Conservation (phyloP, 2,888 invertebrate genomes). For the Bellardia bayeri region DNA sequence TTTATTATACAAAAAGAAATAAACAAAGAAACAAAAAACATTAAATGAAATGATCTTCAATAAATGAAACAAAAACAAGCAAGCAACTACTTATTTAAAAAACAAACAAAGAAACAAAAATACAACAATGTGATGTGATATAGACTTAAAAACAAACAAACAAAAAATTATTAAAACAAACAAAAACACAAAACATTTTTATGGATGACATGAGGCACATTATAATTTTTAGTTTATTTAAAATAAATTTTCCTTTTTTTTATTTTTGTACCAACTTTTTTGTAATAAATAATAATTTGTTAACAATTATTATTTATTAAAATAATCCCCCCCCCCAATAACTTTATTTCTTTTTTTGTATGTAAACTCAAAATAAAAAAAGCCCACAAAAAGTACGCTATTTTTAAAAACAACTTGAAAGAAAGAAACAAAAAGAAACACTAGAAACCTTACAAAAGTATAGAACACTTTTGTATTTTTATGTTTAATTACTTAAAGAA, state of each 20-base stretch:
- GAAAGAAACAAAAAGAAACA: conserved; percentile 18
- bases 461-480: conserved; percentile 42
- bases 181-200: conserved; percentile 74
- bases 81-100: conserved; percentile 62
- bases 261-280: conserved; percentile 41
- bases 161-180: conserved; percentile 55
- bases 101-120: conserved; percentile 76
- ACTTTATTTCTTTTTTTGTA: neutral
- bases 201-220: conserved; percentile 83
- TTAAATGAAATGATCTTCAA: conserved; percentile 44
- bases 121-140: conserved; percentile 82
- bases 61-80: conserved; percentile 62
- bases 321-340: neutral
- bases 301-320: conserved; percentile 33
- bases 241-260: conserved; percentile 27
- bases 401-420: conserved; percentile 44
- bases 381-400: conserved; percentile 29
- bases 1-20: conserved; percentile 68
- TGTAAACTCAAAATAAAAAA: conserved; percentile 3
- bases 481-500: conserved; percentile 7
- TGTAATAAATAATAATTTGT: conserved; percentile 57
- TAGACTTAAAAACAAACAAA: conserved; percentile 78
- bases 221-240: conserved; percentile 68
- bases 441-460: neutral
- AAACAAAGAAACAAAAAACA: conserved; percentile 48